Conservation (phyloP, 2,888 invertebrate species). For the Fissipunctia ypsillon region DNA sequence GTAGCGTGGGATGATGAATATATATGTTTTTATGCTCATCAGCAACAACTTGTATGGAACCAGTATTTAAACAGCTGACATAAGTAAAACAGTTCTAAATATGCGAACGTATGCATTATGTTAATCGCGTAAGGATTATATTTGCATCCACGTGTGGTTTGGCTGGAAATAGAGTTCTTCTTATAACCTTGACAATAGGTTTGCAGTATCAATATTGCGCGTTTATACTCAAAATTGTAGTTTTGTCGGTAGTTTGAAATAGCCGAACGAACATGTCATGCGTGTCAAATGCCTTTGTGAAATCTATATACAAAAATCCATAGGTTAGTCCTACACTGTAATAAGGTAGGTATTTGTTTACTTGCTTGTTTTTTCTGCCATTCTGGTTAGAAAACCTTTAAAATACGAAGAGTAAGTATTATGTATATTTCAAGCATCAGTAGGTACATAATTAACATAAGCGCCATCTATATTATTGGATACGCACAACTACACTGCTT, state of each 20-base stretch:
- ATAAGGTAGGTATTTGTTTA: not conserved
- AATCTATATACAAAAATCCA: not conserved
- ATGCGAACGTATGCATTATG: conserved; percentile 29
- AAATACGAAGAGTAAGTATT: too few species aligned
- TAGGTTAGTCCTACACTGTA: not conserved
- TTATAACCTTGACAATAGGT: conserved; percentile 32
- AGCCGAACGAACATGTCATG: not conserved
- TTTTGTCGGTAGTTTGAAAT: not conserved
- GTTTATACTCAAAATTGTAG: not conserved
- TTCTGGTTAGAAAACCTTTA: too few species aligned
- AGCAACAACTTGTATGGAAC: conserved; percentile 13
- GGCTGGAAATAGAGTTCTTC: conserved; percentile 13
- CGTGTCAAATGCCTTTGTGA: conserved; percentile 12
- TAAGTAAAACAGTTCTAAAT: not conserved
- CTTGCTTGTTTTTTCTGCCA: not conserved
- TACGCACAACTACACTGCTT: too few species aligned
- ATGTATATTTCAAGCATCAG: too few species aligned
- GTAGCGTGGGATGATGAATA: conserved; percentile 32
- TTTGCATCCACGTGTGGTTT: conserved; percentile 19
- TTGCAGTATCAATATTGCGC: not conserved
- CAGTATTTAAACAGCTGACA: conserved; percentile 45
- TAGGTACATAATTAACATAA: too few species aligned
- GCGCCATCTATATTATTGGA: too few species aligned
- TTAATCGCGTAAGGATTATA: not conserved
- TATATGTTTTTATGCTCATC: conserved; percentile 16